phyloP scores from a whole-genome alignment of 1,140 invertebrate species.

The Chironomus striatipennis region DNA sequence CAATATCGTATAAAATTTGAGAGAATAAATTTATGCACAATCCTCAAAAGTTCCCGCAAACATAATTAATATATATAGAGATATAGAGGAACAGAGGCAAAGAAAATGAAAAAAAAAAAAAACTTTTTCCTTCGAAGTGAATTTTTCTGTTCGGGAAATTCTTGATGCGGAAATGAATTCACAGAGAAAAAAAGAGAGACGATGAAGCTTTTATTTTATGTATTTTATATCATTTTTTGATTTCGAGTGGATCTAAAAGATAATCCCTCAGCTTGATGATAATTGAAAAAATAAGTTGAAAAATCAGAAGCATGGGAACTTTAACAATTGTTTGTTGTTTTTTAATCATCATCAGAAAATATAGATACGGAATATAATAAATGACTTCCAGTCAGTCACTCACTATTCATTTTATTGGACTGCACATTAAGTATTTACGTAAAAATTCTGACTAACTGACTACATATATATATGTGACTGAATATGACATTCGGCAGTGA shows the following conservation, averaged over 20 bases:
- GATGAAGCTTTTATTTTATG: background rate
- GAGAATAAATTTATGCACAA: background rate
- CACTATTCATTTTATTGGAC: background rate
- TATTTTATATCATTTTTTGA: background rate
- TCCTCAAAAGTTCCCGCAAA: background rate
- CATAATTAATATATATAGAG: background rate
- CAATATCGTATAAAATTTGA: background rate
- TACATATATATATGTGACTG: background rate
- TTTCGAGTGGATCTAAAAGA: constrained; percentile 11
- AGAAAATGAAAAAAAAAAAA: background rate
- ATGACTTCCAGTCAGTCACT: constrained; percentile 8
- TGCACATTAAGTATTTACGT: constrained; percentile 1
- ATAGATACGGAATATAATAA: constrained; percentile 15
- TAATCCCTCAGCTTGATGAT: constrained; percentile 16
- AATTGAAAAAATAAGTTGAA: constrained; percentile 20
- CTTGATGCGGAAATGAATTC: constrained; percentile 15
- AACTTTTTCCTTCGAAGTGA: background rate
- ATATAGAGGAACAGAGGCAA: too few relatives aligned
- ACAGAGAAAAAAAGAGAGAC: background rate
- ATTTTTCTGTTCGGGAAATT: constrained; percentile 17
- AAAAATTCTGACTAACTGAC: too few relatives aligned
- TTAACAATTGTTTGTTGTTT: constrained; percentile 9
- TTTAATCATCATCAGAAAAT: constrained; percentile 1
- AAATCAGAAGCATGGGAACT: constrained; percentile 13
- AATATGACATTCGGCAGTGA: background rate